phyloP scores from a whole-genome alignment of 2,797 vertebrate species.

The Prunella strophiata region DNA sequence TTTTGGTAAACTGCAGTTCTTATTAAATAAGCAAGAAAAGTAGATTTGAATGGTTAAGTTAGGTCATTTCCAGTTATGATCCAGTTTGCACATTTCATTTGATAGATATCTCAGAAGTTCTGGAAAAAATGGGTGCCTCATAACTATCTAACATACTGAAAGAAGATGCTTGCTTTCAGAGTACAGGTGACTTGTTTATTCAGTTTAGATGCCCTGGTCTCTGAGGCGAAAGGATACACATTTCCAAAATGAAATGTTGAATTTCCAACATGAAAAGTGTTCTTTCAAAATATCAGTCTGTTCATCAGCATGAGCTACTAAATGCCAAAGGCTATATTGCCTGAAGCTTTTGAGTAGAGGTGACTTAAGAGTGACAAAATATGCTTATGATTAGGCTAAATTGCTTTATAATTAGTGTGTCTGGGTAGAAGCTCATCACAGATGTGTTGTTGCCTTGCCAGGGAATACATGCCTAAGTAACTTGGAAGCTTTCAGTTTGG shows the following conservation, averaged over 20 bases:
- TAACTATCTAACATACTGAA: not conserved
- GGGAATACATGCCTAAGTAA: not conserved
- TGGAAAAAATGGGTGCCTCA: not conserved
- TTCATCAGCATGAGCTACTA: not conserved
- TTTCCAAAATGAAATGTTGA: not conserved
- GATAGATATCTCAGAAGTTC: not conserved
- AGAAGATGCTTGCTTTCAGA: not conserved
- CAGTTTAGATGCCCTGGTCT: not conserved
- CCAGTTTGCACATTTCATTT: not conserved
- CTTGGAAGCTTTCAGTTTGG: too few relatives aligned
- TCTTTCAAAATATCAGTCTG: not conserved
- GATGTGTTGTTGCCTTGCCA: not conserved
- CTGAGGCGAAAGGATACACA: not conserved
- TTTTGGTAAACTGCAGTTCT: not conserved
- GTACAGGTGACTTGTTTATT: not conserved
- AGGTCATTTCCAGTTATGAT: not conserved
- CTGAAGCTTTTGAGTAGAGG: not conserved
- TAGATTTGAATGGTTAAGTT: not conserved
- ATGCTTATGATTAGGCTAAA: not conserved
- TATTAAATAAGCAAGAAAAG: not conserved
- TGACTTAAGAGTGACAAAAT: not conserved
- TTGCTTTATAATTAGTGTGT: not conserved
- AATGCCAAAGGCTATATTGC: not conserved
- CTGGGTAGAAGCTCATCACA: not conserved
- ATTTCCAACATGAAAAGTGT: not conserved